Evolutionary conservation across 2,113 vertebrate genomes (phyloP).

Genomic region (Cyanoramphus novaezelandiae): DNA sequence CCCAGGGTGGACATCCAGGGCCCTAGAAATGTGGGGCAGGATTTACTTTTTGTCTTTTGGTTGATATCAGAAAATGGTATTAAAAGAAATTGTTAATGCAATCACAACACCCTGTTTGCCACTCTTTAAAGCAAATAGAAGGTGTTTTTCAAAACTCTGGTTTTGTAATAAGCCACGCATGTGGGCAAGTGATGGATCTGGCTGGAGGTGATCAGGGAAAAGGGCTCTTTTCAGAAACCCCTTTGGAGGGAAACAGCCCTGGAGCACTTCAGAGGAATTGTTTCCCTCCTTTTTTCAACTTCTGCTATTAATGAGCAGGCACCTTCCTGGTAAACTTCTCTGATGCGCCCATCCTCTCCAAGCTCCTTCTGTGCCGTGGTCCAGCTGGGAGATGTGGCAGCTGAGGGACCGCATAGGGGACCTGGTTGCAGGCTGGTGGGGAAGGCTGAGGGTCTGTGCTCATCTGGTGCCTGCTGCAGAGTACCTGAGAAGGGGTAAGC

Average conservation of each 20-base stretch:
- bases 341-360: not conserved
- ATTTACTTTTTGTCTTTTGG: not conserved
- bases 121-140: not conserved
- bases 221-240: not conserved
- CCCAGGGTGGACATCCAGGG: accelerated
- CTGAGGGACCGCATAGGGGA: not conserved
- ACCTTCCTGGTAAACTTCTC: not conserved
- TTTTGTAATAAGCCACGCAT: not conserved
- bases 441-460: not conserved
- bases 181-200: not conserved
- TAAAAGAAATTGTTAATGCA: not conserved
- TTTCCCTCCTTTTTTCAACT: not conserved
- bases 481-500: not conserved
- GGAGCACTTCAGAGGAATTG: not conserved
- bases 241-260: not conserved
- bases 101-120: not conserved
- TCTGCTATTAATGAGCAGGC: not conserved
- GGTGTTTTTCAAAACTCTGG: not conserved
- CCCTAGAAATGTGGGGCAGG: accelerated
- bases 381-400: not conserved
- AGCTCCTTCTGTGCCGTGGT: not conserved
- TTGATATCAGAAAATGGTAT: not conserved
- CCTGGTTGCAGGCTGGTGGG: accelerated
- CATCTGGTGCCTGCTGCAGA: not conserved
- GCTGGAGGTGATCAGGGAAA: accelerated